Evolutionary conservation across 2,888 invertebrate genomes (phyloP), one percentile per base, ranked within the genome.

Genomic region (Macrosiphum euphorbiae): DNA sequence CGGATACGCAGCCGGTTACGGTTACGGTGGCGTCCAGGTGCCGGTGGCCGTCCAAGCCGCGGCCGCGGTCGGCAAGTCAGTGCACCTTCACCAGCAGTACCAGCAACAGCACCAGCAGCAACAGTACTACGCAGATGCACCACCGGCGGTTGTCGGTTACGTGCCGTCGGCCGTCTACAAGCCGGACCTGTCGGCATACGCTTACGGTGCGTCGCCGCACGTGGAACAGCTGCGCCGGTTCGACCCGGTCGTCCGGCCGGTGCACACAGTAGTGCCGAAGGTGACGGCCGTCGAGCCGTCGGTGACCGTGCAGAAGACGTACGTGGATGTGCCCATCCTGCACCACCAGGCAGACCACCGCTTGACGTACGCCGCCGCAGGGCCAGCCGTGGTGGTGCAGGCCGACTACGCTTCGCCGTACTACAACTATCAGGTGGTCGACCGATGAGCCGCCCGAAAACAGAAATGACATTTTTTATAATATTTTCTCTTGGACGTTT

Each of bases 221-320:
- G 97, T 95, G 97, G 97, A 95, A 97, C 97, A 95, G 97, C 97
- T 50, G 96, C 96, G 86, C 97, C 97, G 4, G 96, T 96, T 67
- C 67, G 61, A 89, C 90, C 94, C 91, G 90, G 92, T 44, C 11
- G 86, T 87, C 28, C 86, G 94, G 24, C 90, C 85, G 7, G 94
- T 94, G 61, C 90, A 94, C 26, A 86, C 94, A 41, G 94, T 94
- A 11, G 94, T 94, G 11, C 94, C 94, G n/a, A 90, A 90, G n/a
- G 94, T 94, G 90, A 94, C 94, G 86, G 94, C 94, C 50, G 94
- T 94, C 94, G 94, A 94, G 24, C 94, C 94, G 52, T 90, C 94
- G 50, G 90, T 94, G 50, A 67, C 61, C 41, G 94, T 94, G 28
- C 90, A 90, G 2, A 94, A 94, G 41, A 52, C 90, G 86, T 90